Conservation (phyloP, 2,888 invertebrate species). For the Zootermopsis nevadensis region DNA sequence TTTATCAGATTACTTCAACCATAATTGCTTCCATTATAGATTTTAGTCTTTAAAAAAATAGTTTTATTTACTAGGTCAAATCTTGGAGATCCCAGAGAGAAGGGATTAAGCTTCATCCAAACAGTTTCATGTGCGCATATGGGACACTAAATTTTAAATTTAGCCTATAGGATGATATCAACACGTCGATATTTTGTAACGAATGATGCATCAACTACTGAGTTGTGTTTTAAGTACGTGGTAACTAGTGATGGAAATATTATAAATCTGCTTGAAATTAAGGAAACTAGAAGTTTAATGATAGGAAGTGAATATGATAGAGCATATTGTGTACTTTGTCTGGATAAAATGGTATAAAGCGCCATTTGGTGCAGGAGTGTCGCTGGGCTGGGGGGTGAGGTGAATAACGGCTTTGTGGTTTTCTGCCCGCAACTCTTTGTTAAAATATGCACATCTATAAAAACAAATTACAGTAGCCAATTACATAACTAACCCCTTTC, state of each 20-base stretch:
- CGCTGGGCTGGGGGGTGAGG: neutral
- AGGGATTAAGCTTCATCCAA: no score
- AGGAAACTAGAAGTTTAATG: slow-evolving; percentile 14
- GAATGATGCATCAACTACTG: no score
- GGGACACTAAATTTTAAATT: no score
- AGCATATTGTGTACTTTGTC: neutral
- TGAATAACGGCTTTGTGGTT: slow-evolving; percentile 11
- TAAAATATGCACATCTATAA: slow-evolving; percentile 18
- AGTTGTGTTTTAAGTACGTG: neutral
- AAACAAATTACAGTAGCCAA: slow-evolving; percentile 26
- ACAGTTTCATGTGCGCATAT: no score
- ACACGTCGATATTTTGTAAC: no score
- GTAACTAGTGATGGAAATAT: neutral
- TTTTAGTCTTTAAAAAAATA: no score
- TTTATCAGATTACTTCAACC: no score
- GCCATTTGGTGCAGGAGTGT: neutral
- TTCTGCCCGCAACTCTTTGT: slow-evolving; percentile 5
- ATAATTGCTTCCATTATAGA: no score
- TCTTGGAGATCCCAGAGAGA: no score
- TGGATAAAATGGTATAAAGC: neutral
- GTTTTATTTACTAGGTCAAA: no score
- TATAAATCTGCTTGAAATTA: neutral
- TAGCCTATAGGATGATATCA: no score
- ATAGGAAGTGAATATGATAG: slow-evolving; percentile 3
- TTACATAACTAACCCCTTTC: slow-evolving; percentile 30